A percentile compares a stretch with the other conserved stretches of the same genome.
Evolutionary conservation across 2,113 vertebrate genomes (phyloP).

Genomic region (Ifrita kowaldi): DNA sequence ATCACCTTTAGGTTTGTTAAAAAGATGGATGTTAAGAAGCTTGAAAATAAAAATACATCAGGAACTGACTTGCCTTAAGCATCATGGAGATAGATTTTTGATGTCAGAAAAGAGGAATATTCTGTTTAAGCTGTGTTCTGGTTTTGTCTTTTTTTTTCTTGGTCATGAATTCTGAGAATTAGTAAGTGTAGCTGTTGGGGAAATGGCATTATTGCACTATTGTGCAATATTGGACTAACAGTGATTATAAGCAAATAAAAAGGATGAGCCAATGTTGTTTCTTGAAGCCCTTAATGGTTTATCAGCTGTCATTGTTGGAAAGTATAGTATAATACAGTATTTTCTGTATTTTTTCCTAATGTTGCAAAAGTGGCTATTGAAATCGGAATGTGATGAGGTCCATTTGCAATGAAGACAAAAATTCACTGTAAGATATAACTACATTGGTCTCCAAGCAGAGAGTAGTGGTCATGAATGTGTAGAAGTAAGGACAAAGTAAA

Average conservation of each 20-base stretch:
- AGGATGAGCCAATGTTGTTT: not conserved
- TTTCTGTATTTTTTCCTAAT: not conserved
- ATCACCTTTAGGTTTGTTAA: not conserved
- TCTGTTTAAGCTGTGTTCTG: not conserved
- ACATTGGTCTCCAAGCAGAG: not conserved
- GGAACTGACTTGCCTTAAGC: not conserved
- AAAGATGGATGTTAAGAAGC: not conserved
- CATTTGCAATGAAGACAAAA: not conserved
- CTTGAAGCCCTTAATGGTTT: not conserved
- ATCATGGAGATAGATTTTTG: not conserved
- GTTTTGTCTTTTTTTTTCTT: not conserved
- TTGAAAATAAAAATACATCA: not conserved
- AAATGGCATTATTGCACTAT: not conserved
- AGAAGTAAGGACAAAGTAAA: not conserved
- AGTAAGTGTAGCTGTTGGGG: not conserved
- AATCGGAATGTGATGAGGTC: not conserved
- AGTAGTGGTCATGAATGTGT: not conserved
- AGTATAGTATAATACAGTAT: not conserved
- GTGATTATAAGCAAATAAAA: not conserved
- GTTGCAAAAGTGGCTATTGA: not conserved
- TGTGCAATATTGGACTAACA: not conserved
- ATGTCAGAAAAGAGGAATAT: not conserved
- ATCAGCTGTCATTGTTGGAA: not conserved
- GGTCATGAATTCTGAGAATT: not conserved
- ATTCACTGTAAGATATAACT: not conserved